These are phyloP conservation scores for Desmodus rotundus DNA, from an alignment of 2,113 vertebrate genomes.

Conservation along the genomic window DNA sequence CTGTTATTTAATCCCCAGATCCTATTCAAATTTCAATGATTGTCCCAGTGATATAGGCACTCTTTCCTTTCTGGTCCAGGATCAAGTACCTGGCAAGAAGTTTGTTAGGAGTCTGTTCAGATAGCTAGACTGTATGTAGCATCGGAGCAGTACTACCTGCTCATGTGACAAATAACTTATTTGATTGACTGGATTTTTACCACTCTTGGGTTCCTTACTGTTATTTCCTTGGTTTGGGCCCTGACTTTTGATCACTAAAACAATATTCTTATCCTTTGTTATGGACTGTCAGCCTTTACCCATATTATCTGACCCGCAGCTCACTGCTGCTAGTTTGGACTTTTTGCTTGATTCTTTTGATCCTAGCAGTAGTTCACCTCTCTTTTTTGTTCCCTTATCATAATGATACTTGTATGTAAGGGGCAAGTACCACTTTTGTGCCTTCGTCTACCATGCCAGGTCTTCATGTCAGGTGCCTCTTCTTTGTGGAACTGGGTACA, in stretches of 20 bases:
- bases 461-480: not conserved
- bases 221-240: slow-evolving; percentile 3
- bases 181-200: not conserved
- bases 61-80: not conserved
- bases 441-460: not conserved
- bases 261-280: not conserved
- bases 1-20: not conserved
- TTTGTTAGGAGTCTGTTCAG: not conserved
- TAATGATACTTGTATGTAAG: not conserved
- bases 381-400: not conserved
- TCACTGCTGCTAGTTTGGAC: not conserved
- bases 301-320: not conserved
- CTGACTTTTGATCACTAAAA: not conserved
- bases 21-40: not conserved
- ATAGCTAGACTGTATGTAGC: not conserved
- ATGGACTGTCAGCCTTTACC: not conserved
- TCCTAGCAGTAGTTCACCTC: not conserved
- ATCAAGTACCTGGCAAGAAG: not conserved
- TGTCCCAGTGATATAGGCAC: not conserved
- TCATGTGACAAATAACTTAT: not conserved
- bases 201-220: not conserved
- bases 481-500: not conserved
- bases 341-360: not conserved
- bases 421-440: not conserved
- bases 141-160: not conserved